Evolutionary conservation across 1,140 invertebrate species (phyloP), one percentile per base, ranked within the genome.

Genomic region (Venustaconcha ellipsiformis): DNA sequence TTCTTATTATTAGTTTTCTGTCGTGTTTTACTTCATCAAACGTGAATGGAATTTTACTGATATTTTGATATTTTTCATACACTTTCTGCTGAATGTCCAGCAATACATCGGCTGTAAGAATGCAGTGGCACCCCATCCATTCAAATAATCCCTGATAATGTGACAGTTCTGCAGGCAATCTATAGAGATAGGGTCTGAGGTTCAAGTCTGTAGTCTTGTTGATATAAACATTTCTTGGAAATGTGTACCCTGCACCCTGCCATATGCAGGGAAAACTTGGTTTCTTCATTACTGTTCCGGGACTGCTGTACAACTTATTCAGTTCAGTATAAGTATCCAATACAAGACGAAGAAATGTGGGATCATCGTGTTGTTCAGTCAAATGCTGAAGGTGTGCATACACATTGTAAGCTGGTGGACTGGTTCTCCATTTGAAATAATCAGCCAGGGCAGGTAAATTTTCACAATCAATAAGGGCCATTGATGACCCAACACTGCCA

Each of bases 241-340:
- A 11, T 20, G 57, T 17, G 59, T 67, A 73, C 5, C 57, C 64
- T 57, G 1, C 26, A 30, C 65, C 72, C 20, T 23, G n/a, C 72
- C 64, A 73, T 18, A 73, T 48, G 12, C 57, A 14, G 30, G 4
- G 17, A 13, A 58, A 20, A 58, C 48, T 23, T n/a, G 14, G 15
- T 57, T 30, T 13, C n/a, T 30, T 8, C 57, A 76, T 48, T 17
- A 23, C 70, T 14, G 14, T 58, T 2, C 57, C 6, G n/a, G 20
- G 23, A 8, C 58, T 6, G 4, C 20, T 18, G 18, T 58, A n/a
- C 55, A 14, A 8, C 58, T 23, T 66, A 14, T 57, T 65, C 62
- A 76, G 68, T 15, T n/a, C 57, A 23, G 26, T 18, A 20, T 76
- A 76, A 20, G 71, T 59, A 26, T 20, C 67, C 26, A 14, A 55